Percentiles rank a stretch among this genome's conserved stretches.
These are phyloP conservation scores for Harpalus rufipes DNA, from an alignment of 2,888 invertebrate species.

Conservation along the genomic window DNA sequence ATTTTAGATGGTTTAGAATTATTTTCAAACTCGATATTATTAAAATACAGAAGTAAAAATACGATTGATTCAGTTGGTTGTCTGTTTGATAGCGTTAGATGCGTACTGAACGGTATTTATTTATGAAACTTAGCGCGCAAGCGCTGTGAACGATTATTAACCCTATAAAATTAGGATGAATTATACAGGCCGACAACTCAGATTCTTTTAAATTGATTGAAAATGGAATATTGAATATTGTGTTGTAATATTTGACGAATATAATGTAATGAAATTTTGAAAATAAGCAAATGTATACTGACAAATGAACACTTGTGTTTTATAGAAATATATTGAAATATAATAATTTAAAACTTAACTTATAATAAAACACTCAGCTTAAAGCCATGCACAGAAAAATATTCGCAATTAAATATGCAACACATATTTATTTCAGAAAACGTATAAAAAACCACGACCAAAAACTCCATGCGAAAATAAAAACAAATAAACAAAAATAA, in stretches of 20 bases:
- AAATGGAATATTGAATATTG: not conserved
- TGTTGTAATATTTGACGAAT: not conserved
- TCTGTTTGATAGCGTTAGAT: too few species aligned
- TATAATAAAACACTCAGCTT: conserved; percentile 53
- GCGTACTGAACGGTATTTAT: too few species aligned
- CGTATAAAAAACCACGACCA: conserved; percentile 44
- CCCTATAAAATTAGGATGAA: not conserved
- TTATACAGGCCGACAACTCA: not conserved
- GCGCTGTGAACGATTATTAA: too few species aligned
- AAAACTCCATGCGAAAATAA: conserved; percentile 62
- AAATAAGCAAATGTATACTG: conserved; percentile 14
- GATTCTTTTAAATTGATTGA: not conserved
- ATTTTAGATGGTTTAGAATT: too few species aligned
- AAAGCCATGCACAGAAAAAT: conserved; percentile 50
- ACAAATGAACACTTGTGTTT: conserved; percentile 7
- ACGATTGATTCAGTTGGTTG: too few species aligned
- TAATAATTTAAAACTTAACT: conserved; percentile 62
- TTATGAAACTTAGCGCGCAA: too few species aligned
- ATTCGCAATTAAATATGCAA: conserved; percentile 13
- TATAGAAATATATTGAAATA: conserved; percentile 17
- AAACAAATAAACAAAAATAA: conserved; percentile 28
- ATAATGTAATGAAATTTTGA: conserved; percentile 6
- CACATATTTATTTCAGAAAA: conserved; percentile 29
- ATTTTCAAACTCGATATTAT: too few species aligned
- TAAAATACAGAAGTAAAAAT: too few species aligned